Evolutionary conservation across 2,888 invertebrate species (phyloP).

Genomic region (Parnassius smintheus): DNA sequence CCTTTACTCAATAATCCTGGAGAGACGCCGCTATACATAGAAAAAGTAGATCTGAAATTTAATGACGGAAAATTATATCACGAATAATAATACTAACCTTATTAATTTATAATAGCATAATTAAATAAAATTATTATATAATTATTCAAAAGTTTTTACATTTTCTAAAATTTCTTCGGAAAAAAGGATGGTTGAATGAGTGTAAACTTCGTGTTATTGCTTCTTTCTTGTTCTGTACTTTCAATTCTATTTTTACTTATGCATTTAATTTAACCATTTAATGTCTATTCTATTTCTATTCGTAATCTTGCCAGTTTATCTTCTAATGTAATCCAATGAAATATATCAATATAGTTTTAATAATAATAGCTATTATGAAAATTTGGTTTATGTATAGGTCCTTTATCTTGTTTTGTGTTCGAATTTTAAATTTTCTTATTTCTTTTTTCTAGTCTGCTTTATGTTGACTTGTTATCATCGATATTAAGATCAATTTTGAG

Average conservation of each 20-base stretch:
- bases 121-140: too few relatives aligned
- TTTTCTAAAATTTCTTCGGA: too few relatives aligned
- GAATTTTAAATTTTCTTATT: background rate
- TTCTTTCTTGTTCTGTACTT: background rate
- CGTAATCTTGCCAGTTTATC: background rate
- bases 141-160: too few relatives aligned
- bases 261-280: too few relatives aligned
- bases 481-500: too few relatives aligned
- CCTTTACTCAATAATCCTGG: background rate
- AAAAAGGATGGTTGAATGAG: too few relatives aligned
- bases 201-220: too few relatives aligned
- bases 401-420: background rate
- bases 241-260: background rate
- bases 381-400: too few relatives aligned
- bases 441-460: background rate
- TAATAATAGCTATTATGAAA: too few relatives aligned
- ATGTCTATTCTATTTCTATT: background rate
- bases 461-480: background rate
- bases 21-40: background rate
- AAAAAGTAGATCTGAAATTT: constrained; percentile 21
- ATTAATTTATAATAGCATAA: too few relatives aligned
- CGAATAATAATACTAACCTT: constrained; percentile 1
- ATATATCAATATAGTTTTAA: too few relatives aligned
- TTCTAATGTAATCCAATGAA: background rate
- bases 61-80: constrained; percentile 4